Evolutionary conservation across 2,797 vertebrate species (phyloP).

Genomic region (Eptatretus atami): DNA sequence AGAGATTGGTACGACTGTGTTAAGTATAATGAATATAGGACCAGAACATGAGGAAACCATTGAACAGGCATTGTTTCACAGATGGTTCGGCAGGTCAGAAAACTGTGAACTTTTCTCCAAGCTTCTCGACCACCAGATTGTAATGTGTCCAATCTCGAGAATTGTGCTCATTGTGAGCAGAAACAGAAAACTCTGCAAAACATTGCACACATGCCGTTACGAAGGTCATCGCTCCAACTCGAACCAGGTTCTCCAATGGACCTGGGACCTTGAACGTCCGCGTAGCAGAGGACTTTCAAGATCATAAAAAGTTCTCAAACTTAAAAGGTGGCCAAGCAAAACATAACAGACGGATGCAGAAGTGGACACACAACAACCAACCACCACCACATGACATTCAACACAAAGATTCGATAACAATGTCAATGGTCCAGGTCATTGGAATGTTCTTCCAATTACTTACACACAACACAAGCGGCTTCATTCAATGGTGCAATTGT

Average conservation of each 20-base stretch:
- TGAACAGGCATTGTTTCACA: constrained; percentile 17
- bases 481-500: constrained; percentile 71
- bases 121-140: constrained; percentile 31
- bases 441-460: constrained; percentile 15
- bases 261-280: no score
- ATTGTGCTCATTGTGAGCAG: constrained; percentile 37
- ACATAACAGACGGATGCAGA: no score
- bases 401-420: no score
- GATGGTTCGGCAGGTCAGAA: constrained; percentile 29
- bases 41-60: constrained; percentile 47
- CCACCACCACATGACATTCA: no score
- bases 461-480: constrained; percentile 49
- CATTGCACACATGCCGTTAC: no score
- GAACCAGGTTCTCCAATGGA: no score
- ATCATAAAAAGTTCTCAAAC: no score
- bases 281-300: no score
- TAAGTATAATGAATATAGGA: constrained; percentile 77
- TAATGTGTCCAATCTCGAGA: constrained; percentile 41
- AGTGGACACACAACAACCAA: no score
- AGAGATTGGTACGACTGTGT: constrained; percentile 72
- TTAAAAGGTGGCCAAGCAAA: no score
- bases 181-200: constrained; percentile 41
- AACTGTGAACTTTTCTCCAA: constrained; percentile 32
- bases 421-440: neutral
- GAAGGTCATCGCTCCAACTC: no score